A percentile compares a stretch with the other conserved stretches of the same genome.
These are phyloP conservation scores for Panopea generosa DNA, from an alignment of 2,888 invertebrate genomes.

Conservation along the genomic window DNA sequence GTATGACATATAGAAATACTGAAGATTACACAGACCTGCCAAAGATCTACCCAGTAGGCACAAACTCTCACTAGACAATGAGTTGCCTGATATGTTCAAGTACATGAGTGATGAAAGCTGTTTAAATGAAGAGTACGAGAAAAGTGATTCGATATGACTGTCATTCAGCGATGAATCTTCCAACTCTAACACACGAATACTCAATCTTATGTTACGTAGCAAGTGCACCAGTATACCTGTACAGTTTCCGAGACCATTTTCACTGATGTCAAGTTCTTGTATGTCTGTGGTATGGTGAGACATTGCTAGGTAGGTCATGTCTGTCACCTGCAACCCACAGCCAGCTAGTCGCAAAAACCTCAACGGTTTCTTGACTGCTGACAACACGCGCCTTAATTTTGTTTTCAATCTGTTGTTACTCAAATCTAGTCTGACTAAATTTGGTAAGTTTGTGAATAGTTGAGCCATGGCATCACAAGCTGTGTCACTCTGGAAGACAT, in stretches of 20 bases:
- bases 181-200: constrained; percentile 75
- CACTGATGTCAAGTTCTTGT: constrained; percentile 79
- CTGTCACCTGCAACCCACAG: constrained; percentile 76
- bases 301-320: constrained; percentile 73
- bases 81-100: constrained; percentile 74
- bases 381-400: constrained; percentile 72
- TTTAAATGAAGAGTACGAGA: constrained; percentile 51
- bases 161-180: constrained; percentile 75
- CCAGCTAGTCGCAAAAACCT: constrained; percentile 77
- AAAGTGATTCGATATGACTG: constrained; percentile 55
- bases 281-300: constrained; percentile 74
- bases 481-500: constrained; percentile 67
- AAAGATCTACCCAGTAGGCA: constrained; percentile 51
- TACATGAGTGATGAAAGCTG: constrained; percentile 69
- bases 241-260: constrained; percentile 71
- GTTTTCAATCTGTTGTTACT: constrained; percentile 80
- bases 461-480: constrained; percentile 66
- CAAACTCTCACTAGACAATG: constrained; percentile 49
- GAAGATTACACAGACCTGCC: constrained; percentile 49
- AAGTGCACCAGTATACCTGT: constrained; percentile 56
- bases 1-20: constrained; percentile 63
- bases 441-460: constrained; percentile 66
- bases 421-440: constrained; percentile 78
- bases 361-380: constrained; percentile 67
- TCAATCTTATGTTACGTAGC: constrained; percentile 52